Evolutionary conservation across 2,113 vertebrate species (phyloP), one percentile per base, ranked within the genome.

Genomic region (Irena cyanogastra): DNA sequence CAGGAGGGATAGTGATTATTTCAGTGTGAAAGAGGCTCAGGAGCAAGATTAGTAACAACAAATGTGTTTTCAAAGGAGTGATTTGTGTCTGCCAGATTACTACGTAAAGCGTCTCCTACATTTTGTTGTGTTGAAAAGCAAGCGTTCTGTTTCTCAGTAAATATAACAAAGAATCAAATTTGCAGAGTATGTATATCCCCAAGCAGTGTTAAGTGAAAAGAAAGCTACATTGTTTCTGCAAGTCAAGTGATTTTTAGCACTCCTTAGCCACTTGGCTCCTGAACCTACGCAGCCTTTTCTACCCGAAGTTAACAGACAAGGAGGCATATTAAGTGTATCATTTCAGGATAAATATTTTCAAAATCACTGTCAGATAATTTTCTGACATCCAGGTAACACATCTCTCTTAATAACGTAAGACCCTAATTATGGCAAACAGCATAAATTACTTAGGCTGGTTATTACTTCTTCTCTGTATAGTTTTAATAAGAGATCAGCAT

Each of bases 221-320:
- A 88, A 96, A 91, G 52, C 81, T 77, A 68, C 53, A 61, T 94
- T 97, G 81, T 94, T 97, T 94, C 85, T 97, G 41, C 37, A 79
- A 63, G 57, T 47, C 71, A 95, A 83, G 42, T 87, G 95, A 96
- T 96, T 93, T 93, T 64, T 15, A 88, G 52, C 35, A 22, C 82
- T 57, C 64, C 69, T 86, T 45, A 74, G 49, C 7, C 35, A 21
- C 60, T 81, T 85, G 63, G 49, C 59, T 56, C 37, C 41, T 74
- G 54, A 76, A 90, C 84, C 71, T 91, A 72, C 42, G 33, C 39
- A 86, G 76, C 63, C 69, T 79, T 90, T 80, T 65, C 72, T 87
- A 57, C 61, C 4, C 13, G 11, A 76, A 79, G 47, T 75, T 74
- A 84, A 65, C 47, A 93, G 87, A 72, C 10, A 90, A 91, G 64